These are phyloP conservation scores for Electrona antarctica DNA, from an alignment of 2,113 vertebrate species.

Conservation along the genomic window DNA sequence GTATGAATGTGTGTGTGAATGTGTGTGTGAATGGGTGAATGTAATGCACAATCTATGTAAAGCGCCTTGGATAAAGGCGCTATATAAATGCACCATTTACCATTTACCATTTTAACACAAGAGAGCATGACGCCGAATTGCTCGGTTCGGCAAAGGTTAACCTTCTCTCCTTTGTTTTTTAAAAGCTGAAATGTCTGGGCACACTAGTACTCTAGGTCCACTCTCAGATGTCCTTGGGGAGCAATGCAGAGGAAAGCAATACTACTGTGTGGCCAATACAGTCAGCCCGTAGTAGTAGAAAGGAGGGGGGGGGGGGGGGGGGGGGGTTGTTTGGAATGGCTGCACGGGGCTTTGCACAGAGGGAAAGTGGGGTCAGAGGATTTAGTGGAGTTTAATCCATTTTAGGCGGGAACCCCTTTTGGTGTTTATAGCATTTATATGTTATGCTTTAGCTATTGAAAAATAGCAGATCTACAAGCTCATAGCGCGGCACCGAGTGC, in stretches of 20 bases:
- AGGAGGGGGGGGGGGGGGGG: constrained; percentile 24
- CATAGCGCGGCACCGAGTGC: too few species aligned
- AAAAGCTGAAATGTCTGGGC: constrained; percentile 69
- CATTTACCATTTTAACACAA: too few species aligned
- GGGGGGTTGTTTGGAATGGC: constrained; percentile 58
- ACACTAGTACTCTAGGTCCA: constrained; percentile 60
- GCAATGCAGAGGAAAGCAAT: constrained; percentile 70
- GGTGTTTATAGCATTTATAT: too few species aligned
- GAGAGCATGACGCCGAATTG: constrained; percentile 37
- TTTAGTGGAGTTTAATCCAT: constrained; percentile 56
- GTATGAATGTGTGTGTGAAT: too few species aligned
- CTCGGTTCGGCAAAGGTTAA: constrained; percentile 58
- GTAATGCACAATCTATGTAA: too few species aligned
- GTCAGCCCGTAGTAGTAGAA: constrained; percentile 8
- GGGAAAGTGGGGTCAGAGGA: constrained; percentile 56
- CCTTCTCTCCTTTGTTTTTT: constrained; percentile 65
- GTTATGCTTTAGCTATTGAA: too few species aligned
- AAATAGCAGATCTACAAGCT: too few species aligned
- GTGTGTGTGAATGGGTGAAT: too few species aligned
- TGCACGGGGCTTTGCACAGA: constrained; percentile 39
- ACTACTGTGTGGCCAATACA: constrained; percentile 57
- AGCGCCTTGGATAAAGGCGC: too few species aligned
- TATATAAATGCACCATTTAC: too few species aligned
- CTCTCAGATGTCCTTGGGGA: constrained; percentile 64
- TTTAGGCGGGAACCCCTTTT: too few species aligned